Percentiles rank a stretch among this genome's conserved stretches.
Evolutionary conservation across 2,797 vertebrate genomes (phyloP).

Genomic region (Cynodonichthys magdalenae): DNA sequence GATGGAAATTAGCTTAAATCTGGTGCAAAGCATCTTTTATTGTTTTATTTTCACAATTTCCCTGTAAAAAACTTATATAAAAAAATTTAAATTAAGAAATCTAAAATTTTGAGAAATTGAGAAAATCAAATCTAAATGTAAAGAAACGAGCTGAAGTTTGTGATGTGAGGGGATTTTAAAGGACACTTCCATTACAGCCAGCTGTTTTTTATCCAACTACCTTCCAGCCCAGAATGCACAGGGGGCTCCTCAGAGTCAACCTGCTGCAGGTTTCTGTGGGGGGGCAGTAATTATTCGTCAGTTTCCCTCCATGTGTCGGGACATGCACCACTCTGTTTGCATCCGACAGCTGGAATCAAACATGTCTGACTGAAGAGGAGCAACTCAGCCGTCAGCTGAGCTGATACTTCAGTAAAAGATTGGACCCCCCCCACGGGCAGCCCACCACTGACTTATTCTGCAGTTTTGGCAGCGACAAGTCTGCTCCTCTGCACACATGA

Average conservation of each 20-base stretch:
- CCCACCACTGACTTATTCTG: not conserved
- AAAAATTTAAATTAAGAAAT: too few species aligned
- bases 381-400: constrained; percentile 16
- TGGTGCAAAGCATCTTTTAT: too few species aligned
- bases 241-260: constrained; percentile 4
- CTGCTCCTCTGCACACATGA: not conserved
- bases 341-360: constrained; percentile 47
- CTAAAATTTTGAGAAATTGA: not conserved
- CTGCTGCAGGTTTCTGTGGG: constrained; percentile 17
- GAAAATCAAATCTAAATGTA: too few species aligned
- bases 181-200: not conserved
- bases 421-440: not conserved
- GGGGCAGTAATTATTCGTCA: constrained; percentile 21
- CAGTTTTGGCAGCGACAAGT: constrained; percentile 2
- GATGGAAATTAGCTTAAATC: too few species aligned
- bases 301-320: constrained; percentile 15
- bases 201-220: constrained; percentile 8
- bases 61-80: too few species aligned
- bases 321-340: constrained; percentile 21
- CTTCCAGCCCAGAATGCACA: constrained; percentile 11
- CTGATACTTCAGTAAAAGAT: constrained; percentile 20
- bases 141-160: too few species aligned
- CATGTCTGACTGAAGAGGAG: constrained; percentile 13
- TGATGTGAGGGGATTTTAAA: too few species aligned
- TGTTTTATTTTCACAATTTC: too few species aligned